Percentiles rank a stretch among this genome's conserved stretches.
These are phyloP conservation scores for Procambarus clarkii DNA, from an alignment of 1,140 invertebrate genomes.

Conservation along the genomic window DNA sequence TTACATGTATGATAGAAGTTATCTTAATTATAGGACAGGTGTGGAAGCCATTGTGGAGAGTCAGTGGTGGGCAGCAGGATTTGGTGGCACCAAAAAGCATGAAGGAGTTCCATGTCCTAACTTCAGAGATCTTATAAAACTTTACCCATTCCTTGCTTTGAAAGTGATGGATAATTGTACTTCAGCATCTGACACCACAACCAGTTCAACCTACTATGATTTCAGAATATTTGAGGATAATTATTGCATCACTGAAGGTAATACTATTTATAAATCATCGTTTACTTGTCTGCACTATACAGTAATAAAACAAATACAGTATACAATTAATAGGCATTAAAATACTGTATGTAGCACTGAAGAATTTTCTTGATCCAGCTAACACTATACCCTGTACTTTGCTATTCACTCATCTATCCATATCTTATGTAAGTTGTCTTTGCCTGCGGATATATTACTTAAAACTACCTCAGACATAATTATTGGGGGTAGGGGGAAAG, in stretches of 20 bases:
- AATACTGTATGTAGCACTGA: too few relatives aligned
- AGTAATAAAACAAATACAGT: too few relatives aligned
- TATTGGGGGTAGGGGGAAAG: too few relatives aligned
- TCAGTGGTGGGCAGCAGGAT: constrained; percentile 46
- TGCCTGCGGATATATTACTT: too few relatives aligned
- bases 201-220: background rate
- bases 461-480: too few relatives aligned
- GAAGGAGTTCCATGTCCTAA: background rate
- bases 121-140: constrained; percentile 35
- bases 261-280: background rate
- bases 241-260: constrained; percentile 2
- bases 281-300: too few relatives aligned
- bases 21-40: constrained; percentile 5
- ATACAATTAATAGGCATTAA: too few relatives aligned
- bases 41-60: constrained; percentile 30
- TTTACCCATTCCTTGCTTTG: constrained; percentile 1
- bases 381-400: too few relatives aligned
- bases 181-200: background rate
- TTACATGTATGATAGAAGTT: background rate
- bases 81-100: constrained; percentile 20
- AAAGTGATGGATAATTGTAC: constrained; percentile 33
- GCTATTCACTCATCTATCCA: too few relatives aligned
- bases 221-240: constrained; percentile 46
- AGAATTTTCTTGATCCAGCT: too few relatives aligned
- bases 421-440: too few relatives aligned